Conservation (phyloP, 2,797 vertebrate genomes). For the Pangasius djambal region DNA sequence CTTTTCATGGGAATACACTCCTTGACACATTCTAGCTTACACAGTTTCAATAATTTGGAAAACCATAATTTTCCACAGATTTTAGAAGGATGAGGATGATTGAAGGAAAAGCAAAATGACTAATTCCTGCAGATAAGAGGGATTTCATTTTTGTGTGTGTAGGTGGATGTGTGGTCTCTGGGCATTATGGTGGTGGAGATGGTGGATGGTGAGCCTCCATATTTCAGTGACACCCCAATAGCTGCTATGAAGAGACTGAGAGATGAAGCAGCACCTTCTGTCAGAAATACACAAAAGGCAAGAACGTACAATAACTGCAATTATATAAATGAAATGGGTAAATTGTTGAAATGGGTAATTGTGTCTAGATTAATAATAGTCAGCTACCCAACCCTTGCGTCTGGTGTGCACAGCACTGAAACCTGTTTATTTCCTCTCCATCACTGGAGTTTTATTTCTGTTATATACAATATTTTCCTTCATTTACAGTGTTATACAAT, state of each 20-base stretch:
- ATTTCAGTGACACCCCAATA: slow-evolving; percentile 88
- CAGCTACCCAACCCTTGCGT: background rate
- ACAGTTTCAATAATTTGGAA: background rate
- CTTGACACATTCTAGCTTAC: background rate
- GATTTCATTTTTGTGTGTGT: slow-evolving; percentile 22
- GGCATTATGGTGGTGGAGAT: slow-evolving; percentile 93
- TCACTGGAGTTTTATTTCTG: background rate
- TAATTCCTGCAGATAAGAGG: background rate
- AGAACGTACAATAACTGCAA: slow-evolving; percentile 42
- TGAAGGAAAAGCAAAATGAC: background rate
- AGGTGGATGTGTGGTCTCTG: slow-evolving; percentile 91
- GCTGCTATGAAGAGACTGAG: slow-evolving; percentile 92
- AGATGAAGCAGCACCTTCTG: slow-evolving; percentile 83
- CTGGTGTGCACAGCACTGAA: background rate
- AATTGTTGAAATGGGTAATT: background rate
- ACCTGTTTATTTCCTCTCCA: background rate
- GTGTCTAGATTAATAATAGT: background rate
- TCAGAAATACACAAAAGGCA: slow-evolving; percentile 86
- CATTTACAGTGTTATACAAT: background rate
- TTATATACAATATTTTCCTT: background rate
- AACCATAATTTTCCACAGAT: background rate
- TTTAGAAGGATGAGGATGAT: background rate
- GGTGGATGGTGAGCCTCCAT: slow-evolving; percentile 89
- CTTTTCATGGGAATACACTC: background rate
- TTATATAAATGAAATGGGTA: background rate